Evolutionary conservation across 2,113 vertebrate genomes (phyloP).

Genomic region (Pungitius pungitius): DNA sequence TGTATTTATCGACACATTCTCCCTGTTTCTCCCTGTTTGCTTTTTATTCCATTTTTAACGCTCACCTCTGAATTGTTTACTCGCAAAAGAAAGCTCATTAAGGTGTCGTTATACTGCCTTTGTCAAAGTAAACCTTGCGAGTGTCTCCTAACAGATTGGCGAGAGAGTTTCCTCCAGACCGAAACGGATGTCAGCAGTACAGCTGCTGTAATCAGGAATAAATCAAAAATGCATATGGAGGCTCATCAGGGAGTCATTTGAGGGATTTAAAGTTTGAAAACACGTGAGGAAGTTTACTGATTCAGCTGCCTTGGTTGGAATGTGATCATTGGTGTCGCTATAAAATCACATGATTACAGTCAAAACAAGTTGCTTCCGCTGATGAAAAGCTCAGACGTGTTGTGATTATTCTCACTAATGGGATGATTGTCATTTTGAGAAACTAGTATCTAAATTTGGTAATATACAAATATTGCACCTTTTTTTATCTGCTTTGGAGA

Average conservation of each 20-base stretch:
- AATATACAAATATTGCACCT: neutral
- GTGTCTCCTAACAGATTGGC: constrained; percentile 43
- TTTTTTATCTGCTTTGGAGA: no score
- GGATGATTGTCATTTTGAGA: neutral
- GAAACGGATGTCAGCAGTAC: constrained; percentile 31
- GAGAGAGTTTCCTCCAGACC: constrained; percentile 39
- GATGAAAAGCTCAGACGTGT: neutral
- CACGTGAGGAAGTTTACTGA: neutral
- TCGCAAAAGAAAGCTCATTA: constrained; percentile 38
- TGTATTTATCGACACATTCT: constrained; percentile 16
- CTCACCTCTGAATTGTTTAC: constrained; percentile 35
- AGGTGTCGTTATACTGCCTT: constrained; percentile 35
- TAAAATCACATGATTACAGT: neutral
- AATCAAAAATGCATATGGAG: constrained; percentile 1
- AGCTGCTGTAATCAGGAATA: constrained; percentile 21
- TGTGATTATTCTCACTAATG: neutral
- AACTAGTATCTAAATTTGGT: neutral
- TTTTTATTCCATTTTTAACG: constrained; percentile 4
- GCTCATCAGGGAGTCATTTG: neutral
- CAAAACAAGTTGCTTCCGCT: neutral
- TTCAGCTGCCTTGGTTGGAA: neutral
- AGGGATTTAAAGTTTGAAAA: constrained; percentile 23
- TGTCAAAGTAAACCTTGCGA: constrained; percentile 55
- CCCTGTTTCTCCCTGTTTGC: neutral
- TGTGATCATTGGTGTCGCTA: neutral